phyloP scores from a whole-genome alignment of 2,797 vertebrate species.

The Coracias cyanogaster region DNA sequence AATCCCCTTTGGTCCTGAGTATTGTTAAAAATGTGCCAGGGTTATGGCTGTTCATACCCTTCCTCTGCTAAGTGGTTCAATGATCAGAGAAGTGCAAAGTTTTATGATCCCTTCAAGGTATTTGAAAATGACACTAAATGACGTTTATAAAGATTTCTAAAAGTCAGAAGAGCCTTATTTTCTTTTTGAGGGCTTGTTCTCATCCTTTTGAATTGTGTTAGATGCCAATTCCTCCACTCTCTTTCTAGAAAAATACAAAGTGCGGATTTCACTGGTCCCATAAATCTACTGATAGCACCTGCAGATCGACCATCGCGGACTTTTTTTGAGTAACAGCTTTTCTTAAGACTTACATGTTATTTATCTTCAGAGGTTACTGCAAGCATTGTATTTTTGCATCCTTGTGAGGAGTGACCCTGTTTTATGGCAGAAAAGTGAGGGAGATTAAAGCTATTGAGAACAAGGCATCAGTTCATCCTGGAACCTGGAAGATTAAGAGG shows the following conservation, averaged over 20 bases:
- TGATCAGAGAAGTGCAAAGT: constrained; percentile 66
- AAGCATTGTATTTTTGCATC: background rate
- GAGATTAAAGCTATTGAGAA: background rate
- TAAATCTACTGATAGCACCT: constrained; percentile 9
- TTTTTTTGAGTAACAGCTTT: background rate
- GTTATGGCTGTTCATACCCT: constrained; percentile 42
- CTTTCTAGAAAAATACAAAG: constrained; percentile 24
- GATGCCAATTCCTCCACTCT: constrained; percentile 9
- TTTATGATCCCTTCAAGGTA: constrained; percentile 74
- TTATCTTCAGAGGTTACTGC: background rate
- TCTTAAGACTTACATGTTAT: background rate
- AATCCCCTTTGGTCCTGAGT: constrained; percentile 45
- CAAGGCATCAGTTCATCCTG: background rate
- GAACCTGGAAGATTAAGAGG: background rate
- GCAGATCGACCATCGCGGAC: background rate
- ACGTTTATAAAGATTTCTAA: constrained; percentile 58
- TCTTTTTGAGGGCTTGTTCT: constrained; percentile 38
- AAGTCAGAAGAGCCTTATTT: constrained; percentile 58
- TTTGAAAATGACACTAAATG: constrained; percentile 69
- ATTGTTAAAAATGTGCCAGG: constrained; percentile 46
- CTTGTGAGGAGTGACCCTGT: background rate
- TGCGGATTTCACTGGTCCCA: background rate
- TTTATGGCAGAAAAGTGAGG: background rate
- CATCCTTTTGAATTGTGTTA: constrained; percentile 30
- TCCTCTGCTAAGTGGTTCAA: constrained; percentile 42